Percentiles rank a stretch among this genome's conserved stretches.
Evolutionary conservation across 2,113 vertebrate species (phyloP).

Genomic region (Numenius arquata): DNA sequence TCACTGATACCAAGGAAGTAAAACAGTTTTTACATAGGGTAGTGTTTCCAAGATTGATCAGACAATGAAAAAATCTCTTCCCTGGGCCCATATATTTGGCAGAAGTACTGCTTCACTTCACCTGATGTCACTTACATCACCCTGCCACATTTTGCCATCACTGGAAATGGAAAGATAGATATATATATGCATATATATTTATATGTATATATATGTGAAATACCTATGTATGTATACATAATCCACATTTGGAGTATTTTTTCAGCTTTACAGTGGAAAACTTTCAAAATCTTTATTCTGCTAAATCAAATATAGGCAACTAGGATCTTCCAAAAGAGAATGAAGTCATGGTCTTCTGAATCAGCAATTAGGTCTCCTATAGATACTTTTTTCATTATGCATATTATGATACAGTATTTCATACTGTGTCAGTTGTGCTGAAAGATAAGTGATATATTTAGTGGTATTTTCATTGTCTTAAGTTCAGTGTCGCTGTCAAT

Average conservation of each 20-base stretch:
- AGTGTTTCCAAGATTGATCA: not conserved
- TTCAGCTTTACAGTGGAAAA: not conserved
- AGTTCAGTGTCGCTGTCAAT: not conserved
- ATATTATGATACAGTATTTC: not conserved
- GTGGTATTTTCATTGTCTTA: not conserved
- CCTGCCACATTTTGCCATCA: not conserved
- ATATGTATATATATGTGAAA: not conserved
- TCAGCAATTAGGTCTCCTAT: not conserved
- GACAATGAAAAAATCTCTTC: not conserved
- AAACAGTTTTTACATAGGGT: not conserved
- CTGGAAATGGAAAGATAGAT: not conserved
- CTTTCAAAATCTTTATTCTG: not conserved
- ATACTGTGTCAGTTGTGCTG: not conserved
- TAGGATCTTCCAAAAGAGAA: not conserved
- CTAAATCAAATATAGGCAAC: not conserved
- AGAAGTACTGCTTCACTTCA: not conserved
- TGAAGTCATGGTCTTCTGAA: not conserved
- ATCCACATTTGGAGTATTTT: not conserved
- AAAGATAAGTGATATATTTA: not conserved
- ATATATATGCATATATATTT: no score
- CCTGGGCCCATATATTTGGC: not conserved
- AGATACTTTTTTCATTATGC: not conserved
- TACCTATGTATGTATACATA: not conserved
- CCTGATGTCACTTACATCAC: not conserved
- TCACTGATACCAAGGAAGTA: not conserved